Base-by-base conservation (phyloP, 2,113 vertebrate genomes). In the Spilogale gracilis region DNA sequence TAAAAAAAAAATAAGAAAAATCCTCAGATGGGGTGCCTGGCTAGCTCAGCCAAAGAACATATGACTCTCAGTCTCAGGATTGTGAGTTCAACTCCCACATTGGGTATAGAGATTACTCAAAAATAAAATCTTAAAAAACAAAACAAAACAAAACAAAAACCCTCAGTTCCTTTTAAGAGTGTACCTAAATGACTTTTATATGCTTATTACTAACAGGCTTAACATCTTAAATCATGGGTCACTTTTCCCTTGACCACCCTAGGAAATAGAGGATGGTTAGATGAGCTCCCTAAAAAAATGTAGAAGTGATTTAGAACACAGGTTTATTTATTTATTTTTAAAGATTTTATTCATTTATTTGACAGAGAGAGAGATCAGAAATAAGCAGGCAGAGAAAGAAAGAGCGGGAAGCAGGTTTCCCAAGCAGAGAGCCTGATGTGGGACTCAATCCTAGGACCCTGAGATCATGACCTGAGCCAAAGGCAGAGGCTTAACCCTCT, bases 151-250 rank as follows among this genome's bases (percentile, higher is more conserved):
- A 65, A 87, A 90, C 52, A 95, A 65, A 8, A 48, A 32, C 30
- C 21, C 38, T 85, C 16, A 17, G n/a, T 76, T 82, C 38, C 63
- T 89, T 97, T 82, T 38, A 45, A 43, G 95, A 95, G 76, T 5
- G n/a, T 61, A 78, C 27, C 32, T 74, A 91, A 74, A 76, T 32
- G 78, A 17, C 25, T 82, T 95, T 86, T 92, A 58, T 23, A 23
- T 60, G 38, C 2, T 65, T 87, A 76, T 56, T 90, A 58, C 27
- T 76, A 89, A 71, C 23, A 27, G 52, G 25, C 52, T 92, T 92
- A 92, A n/a, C n/a, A 61, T 76, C 43, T 76, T 92, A 92, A 97
- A 76, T 23, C 23, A 87, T 18, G 54, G 61, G 30, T 4, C 54
- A 54, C 1, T 65, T 63, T 82, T 90, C 45, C 27, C 50, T 90